phyloP scores from a whole-genome alignment of 2,113 vertebrate genomes.

The Abramis brama region DNA sequence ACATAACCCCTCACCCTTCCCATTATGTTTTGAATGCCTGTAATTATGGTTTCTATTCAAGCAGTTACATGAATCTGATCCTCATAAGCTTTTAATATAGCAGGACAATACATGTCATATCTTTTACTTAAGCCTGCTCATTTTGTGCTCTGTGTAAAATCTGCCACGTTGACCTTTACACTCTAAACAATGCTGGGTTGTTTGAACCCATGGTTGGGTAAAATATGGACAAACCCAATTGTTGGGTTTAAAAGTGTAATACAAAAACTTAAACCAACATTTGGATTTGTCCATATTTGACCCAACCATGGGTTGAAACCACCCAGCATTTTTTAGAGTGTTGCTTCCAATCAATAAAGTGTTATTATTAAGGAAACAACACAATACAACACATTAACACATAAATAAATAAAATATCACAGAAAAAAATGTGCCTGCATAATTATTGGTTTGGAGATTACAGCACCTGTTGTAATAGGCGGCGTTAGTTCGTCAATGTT shows the following conservation, averaged over 20 bases:
- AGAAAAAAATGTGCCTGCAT: background rate
- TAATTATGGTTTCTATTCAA: constrained; percentile 35
- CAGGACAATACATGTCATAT: background rate
- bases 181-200: too few relatives aligned
- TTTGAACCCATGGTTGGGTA: too few relatives aligned
- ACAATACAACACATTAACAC: background rate
- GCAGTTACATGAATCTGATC: constrained; percentile 18
- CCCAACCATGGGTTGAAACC: too few relatives aligned
- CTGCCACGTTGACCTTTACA: background rate
- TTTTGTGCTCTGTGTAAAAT: background rate
- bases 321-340: too few relatives aligned
- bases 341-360: background rate
- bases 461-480: background rate
- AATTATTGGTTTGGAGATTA: background rate
- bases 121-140: background rate
- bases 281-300: too few relatives aligned
- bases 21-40: background rate
- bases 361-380: constrained; percentile 6
- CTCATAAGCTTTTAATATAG: background rate
- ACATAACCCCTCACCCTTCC: background rate
- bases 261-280: too few relatives aligned
- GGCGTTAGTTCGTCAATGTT: background rate
- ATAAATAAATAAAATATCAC: background rate
- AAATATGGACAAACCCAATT: too few relatives aligned
- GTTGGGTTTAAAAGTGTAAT: too few relatives aligned